Base-by-base conservation (phyloP, 2,797 vertebrate species). In the Acrossocheilus fasciatus region DNA sequence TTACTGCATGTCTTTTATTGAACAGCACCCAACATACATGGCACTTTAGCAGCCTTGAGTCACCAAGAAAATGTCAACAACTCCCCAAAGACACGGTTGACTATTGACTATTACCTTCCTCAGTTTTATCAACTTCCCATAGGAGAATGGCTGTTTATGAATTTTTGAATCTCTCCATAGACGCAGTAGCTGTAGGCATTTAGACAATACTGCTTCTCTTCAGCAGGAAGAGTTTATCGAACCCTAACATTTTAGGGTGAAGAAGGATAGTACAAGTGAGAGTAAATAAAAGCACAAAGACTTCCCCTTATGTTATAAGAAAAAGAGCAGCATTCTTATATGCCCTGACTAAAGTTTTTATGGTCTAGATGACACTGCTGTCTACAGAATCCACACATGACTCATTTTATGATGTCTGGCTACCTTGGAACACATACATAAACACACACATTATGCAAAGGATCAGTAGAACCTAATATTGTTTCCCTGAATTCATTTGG, bases 241-340 rank as follows among this genome's bases (percentile, higher is more conserved):
- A 93, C 83, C 92, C 91, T 95, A 94, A 94, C 91, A 92, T 94
- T 93, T 92, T 47, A 66, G 84, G 91, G 93, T 91, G 66, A 93
- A 89, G 92, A 91, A 94, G 93, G 92, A 94, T 91, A 92, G 91
- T 85, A 89, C 86, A 17, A 2, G 73, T 41, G 34, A 77, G 30
- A 36, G 43, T n/a, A 43, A 74, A 83, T 89, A 80, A 68, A 66
- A 66, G 91, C 78, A 94, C 92, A 94, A 94, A 95, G 91, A 92
- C 90, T 90, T 70, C 34, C 88, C 93, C 91, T 93, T 88, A 91
- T 93, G 89, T 89, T 69, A 12, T 26, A 45, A 88, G 70, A 90
- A 87, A 77, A 93, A 92, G 94, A 92, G 91, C 89, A 92, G 90
- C 59, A 87, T 93, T 90, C 81, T 88, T 76, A 59, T 69, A 88